Conservation (phyloP, 1,140 invertebrate species). For the Diachasmimorpha longicaudata region DNA sequence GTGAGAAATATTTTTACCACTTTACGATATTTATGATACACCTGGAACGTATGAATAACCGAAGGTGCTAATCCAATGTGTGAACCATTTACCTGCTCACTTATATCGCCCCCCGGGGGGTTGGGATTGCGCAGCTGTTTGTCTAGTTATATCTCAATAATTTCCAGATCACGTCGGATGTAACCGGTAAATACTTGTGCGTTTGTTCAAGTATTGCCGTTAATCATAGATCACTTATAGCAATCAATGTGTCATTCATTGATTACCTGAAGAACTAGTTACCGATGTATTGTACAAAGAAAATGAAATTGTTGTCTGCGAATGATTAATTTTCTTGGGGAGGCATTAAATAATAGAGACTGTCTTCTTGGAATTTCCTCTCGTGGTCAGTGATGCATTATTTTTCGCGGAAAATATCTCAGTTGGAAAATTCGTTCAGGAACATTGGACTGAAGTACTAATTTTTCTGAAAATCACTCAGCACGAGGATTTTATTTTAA, state of each 20-base stretch:
- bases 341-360: too few species aligned
- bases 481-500: too few species aligned
- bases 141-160: neutral
- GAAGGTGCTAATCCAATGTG: constrained; percentile 32
- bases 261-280: neutral
- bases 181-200: constrained; percentile 22
- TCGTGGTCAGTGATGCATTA: too few species aligned
- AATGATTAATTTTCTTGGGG: too few species aligned
- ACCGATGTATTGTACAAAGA: too few species aligned
- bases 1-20: neutral
- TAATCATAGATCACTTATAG: neutral
- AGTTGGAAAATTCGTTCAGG: too few species aligned
- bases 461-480: too few species aligned
- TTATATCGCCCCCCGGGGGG: neutral
- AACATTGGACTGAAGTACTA: too few species aligned
- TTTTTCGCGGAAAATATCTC: too few species aligned
- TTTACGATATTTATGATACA: neutral
- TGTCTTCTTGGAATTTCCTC: too few species aligned
- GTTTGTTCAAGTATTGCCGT: neutral
- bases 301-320: too few species aligned
- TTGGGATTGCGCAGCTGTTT: neutral
- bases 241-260: neutral
- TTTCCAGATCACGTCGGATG: constrained; percentile 27
- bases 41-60: constrained; percentile 26
- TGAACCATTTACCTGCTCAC: neutral